Conservation (phyloP, 2,888 invertebrate genomes). For the Drosophila barbarae region DNA sequence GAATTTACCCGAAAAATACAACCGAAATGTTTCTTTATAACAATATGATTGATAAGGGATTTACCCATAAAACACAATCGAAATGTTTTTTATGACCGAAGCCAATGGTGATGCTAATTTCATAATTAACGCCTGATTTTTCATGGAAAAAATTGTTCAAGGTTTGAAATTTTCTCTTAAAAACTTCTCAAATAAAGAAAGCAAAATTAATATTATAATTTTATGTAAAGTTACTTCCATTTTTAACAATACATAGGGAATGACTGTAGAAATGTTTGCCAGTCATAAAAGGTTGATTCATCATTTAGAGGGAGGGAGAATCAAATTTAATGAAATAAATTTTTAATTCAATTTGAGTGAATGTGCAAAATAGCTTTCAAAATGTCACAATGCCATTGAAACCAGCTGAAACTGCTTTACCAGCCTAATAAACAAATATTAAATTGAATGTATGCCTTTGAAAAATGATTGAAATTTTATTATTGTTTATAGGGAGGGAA, state of each 20-base stretch:
- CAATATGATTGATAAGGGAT: not conserved
- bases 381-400: slow-evolving; percentile 32
- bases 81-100: not conserved
- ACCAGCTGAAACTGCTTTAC: slow-evolving; percentile 22
- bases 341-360: slow-evolving; percentile 65
- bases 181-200: not conserved
- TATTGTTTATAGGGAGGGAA: slow-evolving; percentile 4
- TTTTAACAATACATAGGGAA: too few species aligned
- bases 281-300: slow-evolving; percentile 31
- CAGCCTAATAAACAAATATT: not conserved
- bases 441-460: slow-evolving; percentile 14
- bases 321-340: slow-evolving; percentile 49
- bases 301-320: slow-evolving; percentile 16
- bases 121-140: slow-evolving; percentile 2
- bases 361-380: slow-evolving; percentile 48
- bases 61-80: not conserved
- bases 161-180: not conserved
- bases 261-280: not conserved
- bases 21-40: not conserved
- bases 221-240: not conserved
- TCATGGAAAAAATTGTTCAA: not conserved
- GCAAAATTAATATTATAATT: not conserved
- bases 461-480: slow-evolving; percentile 8
- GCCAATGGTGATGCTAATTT: not conserved
- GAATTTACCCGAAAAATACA: not conserved